Evolutionary conservation across 2,888 invertebrate species (phyloP).

Genomic region (Oscheius sp.): DNA sequence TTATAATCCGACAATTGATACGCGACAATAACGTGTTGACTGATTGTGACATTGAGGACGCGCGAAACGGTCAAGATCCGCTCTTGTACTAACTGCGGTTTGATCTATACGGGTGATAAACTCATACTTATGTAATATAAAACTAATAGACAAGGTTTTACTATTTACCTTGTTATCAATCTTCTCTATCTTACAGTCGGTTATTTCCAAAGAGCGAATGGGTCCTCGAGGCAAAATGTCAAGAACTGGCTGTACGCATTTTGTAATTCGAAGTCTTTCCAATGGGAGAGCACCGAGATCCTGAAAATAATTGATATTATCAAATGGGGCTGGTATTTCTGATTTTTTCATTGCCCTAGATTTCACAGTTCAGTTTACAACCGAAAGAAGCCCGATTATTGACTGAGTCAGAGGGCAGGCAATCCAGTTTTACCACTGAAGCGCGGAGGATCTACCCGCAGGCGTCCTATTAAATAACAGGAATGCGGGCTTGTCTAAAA

Average conservation of each 20-base stretch:
- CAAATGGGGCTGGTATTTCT: background rate
- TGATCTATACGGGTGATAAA: background rate
- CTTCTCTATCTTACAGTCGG: constrained; percentile 48
- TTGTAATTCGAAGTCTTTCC: constrained; percentile 43
- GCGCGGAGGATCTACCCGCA: constrained; percentile 24
- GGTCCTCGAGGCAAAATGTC: constrained; percentile 25
- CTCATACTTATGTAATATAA: background rate
- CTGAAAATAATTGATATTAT: constrained; percentile 30
- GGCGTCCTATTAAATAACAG: constrained; percentile 36
- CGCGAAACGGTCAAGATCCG: background rate
- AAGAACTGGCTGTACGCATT: constrained; percentile 37
- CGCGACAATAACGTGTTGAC: constrained; percentile 21
- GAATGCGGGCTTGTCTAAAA: background rate
- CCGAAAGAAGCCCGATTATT: constrained; percentile 10
- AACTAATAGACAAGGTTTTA: background rate
- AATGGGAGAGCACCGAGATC: constrained; percentile 41
- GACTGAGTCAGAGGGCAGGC: constrained; percentile 1
- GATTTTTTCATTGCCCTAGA: background rate
- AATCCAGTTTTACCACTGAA: constrained; percentile 24
- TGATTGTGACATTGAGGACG: constrained; percentile 14
- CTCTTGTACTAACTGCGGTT: background rate
- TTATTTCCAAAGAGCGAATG: constrained; percentile 49
- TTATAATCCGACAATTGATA: constrained; percentile 34
- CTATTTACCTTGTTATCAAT: constrained; percentile 41
- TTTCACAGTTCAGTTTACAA: background rate